Evolutionary conservation across 2,797 vertebrate genomes (phyloP).

Genomic region (Melanotaenia pygmaea): DNA sequence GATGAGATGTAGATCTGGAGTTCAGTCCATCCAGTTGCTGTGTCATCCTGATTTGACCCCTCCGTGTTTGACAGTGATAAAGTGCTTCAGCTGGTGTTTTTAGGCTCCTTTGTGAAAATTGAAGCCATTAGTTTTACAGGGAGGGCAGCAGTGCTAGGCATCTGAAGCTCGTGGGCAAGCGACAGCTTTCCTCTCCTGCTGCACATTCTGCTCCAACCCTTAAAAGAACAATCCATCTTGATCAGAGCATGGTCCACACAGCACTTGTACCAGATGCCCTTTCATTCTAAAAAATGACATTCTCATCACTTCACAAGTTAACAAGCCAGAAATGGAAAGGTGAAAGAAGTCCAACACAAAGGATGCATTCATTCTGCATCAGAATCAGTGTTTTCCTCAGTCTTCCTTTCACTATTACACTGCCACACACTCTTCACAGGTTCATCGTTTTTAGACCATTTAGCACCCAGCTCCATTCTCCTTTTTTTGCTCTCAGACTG

Average conservation of each 20-base stretch:
- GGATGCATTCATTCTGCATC: not conserved
- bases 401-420: constrained; percentile 1
- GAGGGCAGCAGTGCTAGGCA: constrained; percentile 27
- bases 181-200: constrained; percentile 38
- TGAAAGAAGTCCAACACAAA: constrained; percentile 25
- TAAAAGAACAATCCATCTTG: constrained; percentile 66
- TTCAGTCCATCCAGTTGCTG: constrained; percentile 29
- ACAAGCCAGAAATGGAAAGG: constrained; percentile 45
- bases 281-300: constrained; percentile 59
- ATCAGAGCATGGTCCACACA: constrained; percentile 49
- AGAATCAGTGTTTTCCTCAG: constrained; percentile 8
- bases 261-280: constrained; percentile 44
- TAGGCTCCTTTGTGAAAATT: constrained; percentile 76
- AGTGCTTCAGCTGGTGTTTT: constrained; percentile 47
- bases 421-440: not conserved
- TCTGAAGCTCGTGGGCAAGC: constrained; percentile 40
- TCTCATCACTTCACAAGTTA: constrained; percentile 48
- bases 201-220: constrained; percentile 17
- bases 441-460: not conserved
- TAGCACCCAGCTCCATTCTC: not conserved
- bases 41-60: constrained; percentile 38
- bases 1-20: constrained; percentile 11
- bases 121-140: constrained; percentile 69
- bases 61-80: constrained; percentile 69
- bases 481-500: not conserved